Evolutionary conservation across 2,113 vertebrate genomes (phyloP).

Genomic region (Daphoenositta chrysoptera): DNA sequence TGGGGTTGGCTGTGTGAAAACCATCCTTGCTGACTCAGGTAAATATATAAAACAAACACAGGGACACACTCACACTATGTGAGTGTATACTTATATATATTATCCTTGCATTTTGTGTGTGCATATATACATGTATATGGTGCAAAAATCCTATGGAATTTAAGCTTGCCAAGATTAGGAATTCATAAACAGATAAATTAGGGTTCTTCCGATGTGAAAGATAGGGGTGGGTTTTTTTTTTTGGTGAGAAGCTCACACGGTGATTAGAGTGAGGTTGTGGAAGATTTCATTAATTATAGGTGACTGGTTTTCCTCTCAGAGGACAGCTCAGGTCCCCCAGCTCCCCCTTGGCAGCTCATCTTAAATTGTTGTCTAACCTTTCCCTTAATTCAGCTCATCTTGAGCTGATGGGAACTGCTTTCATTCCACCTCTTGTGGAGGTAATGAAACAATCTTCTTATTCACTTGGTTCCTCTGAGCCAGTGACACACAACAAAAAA

Average conservation of each 20-base stretch:
- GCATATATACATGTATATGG: no score
- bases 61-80: neutral
- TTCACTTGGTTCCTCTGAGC: constrained; percentile 80
- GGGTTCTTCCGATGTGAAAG: constrained; percentile 7
- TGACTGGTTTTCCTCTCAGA: constrained; percentile 77
- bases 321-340: constrained; percentile 71
- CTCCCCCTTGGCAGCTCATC: constrained; percentile 65
- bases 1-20: neutral
- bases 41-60: neutral
- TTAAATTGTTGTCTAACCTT: constrained; percentile 83
- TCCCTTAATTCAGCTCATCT: constrained; percentile 85
- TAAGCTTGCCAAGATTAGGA: neutral
- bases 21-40: neutral
- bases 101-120: neutral
- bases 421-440: constrained; percentile 86
- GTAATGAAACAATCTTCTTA: constrained; percentile 90
- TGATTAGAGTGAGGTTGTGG: constrained; percentile 76
- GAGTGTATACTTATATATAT: neutral
- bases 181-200: constrained; percentile 47
- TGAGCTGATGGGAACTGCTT: constrained; percentile 87
- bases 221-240: neutral
- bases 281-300: constrained; percentile 85
- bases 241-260: constrained; percentile 68
- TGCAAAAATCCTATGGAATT: neutral
- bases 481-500: constrained; percentile 81